phyloP scores from a whole-genome alignment of 2,888 invertebrate genomes.

The Galerucella nymphaeae region DNA sequence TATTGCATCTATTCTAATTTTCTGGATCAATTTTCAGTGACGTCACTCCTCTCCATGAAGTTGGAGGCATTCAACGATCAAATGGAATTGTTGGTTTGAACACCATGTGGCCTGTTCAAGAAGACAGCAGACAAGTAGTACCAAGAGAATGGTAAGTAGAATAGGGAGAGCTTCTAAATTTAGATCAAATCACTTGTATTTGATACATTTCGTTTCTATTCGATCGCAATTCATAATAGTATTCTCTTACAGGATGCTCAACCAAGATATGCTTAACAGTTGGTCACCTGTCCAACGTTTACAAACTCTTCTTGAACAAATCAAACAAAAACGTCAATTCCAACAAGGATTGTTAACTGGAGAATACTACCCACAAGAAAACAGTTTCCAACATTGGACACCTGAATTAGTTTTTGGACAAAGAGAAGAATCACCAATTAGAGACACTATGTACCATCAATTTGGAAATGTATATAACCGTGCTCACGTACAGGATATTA shows the following conservation, averaged over 20 bases:
- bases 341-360: background rate
- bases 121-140: too few species aligned
- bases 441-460: background rate
- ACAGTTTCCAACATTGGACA: background rate
- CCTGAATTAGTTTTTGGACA: background rate
- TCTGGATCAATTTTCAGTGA: too few species aligned
- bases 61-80: too few species aligned
- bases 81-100: too few species aligned
- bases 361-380: background rate
- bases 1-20: too few species aligned
- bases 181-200: too few species aligned
- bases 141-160: too few species aligned
- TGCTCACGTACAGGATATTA: background rate
- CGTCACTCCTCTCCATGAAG: too few species aligned
- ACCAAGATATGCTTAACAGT: background rate
- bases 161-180: too few species aligned
- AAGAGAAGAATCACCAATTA: background rate
- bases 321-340: conserved; percentile 10
- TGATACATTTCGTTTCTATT: background rate
- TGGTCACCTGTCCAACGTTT: background rate
- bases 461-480: background rate
- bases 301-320: conserved; percentile 5
- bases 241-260: background rate
- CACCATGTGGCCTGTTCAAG: too few species aligned
- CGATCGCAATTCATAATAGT: too few species aligned